Evolutionary conservation across 2,113 vertebrate genomes (phyloP).

Genomic region (Sciurus niger): DNA sequence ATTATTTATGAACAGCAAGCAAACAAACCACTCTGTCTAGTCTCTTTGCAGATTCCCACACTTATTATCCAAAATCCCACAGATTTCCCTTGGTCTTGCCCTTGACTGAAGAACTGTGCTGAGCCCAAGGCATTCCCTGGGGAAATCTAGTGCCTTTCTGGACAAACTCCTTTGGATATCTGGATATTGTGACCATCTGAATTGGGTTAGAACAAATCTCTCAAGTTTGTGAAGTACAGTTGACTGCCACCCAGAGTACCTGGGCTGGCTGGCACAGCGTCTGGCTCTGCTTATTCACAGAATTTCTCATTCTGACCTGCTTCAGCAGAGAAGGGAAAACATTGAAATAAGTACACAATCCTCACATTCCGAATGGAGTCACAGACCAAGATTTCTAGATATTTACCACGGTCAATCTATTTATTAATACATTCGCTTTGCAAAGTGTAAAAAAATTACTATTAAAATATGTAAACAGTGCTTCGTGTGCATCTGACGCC

Average conservation of each 20-base stretch:
- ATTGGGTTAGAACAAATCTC: conserved; percentile 77
- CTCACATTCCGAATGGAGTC: conserved; percentile 26
- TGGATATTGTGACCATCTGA: conserved; percentile 73
- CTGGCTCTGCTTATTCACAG: background rate
- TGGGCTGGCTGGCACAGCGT: background rate
- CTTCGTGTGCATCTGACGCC: background rate
- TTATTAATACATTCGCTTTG: conserved; percentile 33
- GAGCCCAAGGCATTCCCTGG: conserved; percentile 83
- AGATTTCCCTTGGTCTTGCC: conserved; percentile 86
- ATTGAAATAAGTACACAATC: conserved; percentile 51
- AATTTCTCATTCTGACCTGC: conserved; percentile 6
- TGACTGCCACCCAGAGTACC: conserved; percentile 29
- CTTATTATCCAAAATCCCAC: conserved; percentile 90
- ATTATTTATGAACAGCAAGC: conserved; percentile 87
- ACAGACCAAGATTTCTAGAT: conserved; percentile 10
- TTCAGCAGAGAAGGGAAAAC: conserved; percentile 36
- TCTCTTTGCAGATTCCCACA: conserved; percentile 90
- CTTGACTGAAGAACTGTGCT: conserved; percentile 83
- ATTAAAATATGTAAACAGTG: background rate
- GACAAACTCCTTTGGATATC: conserved; percentile 83
- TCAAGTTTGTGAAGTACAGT: conserved; percentile 80
- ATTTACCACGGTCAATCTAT: background rate
- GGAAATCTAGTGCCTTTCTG: conserved; percentile 85
- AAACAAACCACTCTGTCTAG: conserved; percentile 87
- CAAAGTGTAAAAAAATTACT: conserved; percentile 24